Evolutionary conservation across 2,888 invertebrate species (phyloP).

Genomic region (Odontomyia ornata): DNA sequence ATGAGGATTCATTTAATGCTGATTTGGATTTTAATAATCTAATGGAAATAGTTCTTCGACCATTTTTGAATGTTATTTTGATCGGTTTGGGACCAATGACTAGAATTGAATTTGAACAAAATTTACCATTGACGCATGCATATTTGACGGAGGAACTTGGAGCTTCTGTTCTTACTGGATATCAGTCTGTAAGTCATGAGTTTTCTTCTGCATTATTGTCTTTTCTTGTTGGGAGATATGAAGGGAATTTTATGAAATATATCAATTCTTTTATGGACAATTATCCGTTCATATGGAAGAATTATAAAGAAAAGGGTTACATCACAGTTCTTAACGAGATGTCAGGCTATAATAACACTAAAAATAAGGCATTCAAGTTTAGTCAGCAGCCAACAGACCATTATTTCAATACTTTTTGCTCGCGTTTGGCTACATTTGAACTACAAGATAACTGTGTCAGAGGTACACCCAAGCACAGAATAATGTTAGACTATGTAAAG

Average conservation of each 20-base stretch:
- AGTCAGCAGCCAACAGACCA: background rate
- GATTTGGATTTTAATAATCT: too few species aligned
- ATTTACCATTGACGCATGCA: constrained; percentile 75
- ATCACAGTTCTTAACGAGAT: constrained; percentile 84
- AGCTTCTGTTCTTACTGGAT: constrained; percentile 73
- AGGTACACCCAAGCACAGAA: background rate
- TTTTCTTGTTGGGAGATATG: constrained; percentile 60
- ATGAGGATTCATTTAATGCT: background rate
- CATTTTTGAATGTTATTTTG: constrained; percentile 70
- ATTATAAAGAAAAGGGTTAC: constrained; percentile 72
- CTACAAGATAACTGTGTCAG: too few species aligned
- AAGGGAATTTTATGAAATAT: too few species aligned
- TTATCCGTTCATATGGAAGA: constrained; percentile 84
- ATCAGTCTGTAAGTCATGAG: constrained; percentile 83
- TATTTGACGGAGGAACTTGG: constrained; percentile 69
- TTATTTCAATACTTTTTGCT: background rate
- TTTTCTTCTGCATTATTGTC: constrained; percentile 82
- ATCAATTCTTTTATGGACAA: constrained; percentile 69
- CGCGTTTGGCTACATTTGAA: too few species aligned
- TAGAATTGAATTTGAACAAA: constrained; percentile 75
- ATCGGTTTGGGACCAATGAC: constrained; percentile 86
- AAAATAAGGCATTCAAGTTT: background rate
- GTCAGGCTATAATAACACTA: constrained; percentile 64
- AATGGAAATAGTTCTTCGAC: too few species aligned
- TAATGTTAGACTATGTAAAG: background rate